Conservation (phyloP, 2,113 vertebrate species). For the Ophthalmolycus amberensis region DNA sequence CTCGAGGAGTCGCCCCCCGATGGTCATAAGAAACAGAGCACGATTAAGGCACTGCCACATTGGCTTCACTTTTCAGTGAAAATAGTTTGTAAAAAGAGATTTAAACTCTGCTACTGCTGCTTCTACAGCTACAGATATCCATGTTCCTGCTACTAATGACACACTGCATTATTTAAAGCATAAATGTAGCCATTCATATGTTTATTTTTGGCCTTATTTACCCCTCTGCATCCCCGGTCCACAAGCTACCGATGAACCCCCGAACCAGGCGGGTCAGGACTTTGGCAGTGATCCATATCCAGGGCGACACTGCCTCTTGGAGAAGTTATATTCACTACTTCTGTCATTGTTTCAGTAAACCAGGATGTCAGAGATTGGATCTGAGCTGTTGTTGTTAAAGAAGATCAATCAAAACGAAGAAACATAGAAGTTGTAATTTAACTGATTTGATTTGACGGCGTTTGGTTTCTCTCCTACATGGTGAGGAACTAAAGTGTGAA, state of each 20-base stretch:
- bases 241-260: conserved; percentile 29
- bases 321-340: conserved; percentile 6
- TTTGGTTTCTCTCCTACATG: neutral
- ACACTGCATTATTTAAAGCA: neutral
- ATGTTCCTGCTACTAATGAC: no score
- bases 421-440: neutral
- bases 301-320: neutral
- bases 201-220: neutral
- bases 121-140: neutral
- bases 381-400: neutral
- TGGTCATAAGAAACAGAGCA: neutral
- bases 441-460: neutral
- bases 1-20: neutral
- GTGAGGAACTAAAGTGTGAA: conserved; percentile 1
- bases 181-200: neutral
- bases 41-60: neutral
- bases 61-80: neutral
- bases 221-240: conserved; percentile 7
- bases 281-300: conserved; percentile 4
- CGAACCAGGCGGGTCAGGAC: conserved; percentile 2
- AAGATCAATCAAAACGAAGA: neutral
- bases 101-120: neutral
- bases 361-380: neutral
- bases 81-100: neutral
- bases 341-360: neutral